Evolutionary conservation across 92 coral and sea anemone genomes (phyloP).

Genomic region (Siderastrea radians): DNA sequence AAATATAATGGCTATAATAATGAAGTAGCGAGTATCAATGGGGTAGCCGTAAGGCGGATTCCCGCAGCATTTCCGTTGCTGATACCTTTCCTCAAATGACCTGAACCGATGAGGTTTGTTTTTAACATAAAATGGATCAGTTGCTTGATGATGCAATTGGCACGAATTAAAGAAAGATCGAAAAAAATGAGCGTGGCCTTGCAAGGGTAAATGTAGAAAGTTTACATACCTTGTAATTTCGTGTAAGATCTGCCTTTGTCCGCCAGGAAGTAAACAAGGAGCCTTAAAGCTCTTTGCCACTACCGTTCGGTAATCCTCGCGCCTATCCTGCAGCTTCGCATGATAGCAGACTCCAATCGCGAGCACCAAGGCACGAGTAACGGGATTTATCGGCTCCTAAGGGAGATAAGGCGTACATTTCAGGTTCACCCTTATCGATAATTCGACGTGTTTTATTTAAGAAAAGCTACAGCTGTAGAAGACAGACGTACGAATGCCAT

Average conservation of each 20-base stretch:
- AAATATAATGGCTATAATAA: too few species aligned
- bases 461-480: too few species aligned
- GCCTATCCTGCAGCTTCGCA: conserved; percentile 79
- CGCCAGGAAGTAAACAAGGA: conserved; percentile 65
- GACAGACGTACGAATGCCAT: too few species aligned
- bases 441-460: too few species aligned
- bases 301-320: conserved; percentile 51
- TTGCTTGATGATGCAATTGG: too few species aligned
- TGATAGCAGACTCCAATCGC: conserved; percentile 93
- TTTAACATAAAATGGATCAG: too few species aligned
- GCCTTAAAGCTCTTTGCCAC: conserved; percentile 43
- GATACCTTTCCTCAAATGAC: too few species aligned
- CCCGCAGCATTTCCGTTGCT: too few species aligned
- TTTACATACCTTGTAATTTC: conserved; percentile 70
- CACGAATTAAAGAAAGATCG: too few species aligned
- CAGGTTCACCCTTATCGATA: neutral
- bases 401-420: neutral
- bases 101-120: too few species aligned
- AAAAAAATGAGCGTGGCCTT: neutral
- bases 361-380: conserved; percentile 83
- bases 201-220: neutral
- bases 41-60: too few species aligned
- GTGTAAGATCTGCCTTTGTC: conserved; percentile 55
- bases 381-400: conserved; percentile 49
- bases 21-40: too few species aligned